Evolutionary conservation across 2,888 invertebrate genomes (phyloP).

Genomic region (Hermaeophaga mercurialis): DNA sequence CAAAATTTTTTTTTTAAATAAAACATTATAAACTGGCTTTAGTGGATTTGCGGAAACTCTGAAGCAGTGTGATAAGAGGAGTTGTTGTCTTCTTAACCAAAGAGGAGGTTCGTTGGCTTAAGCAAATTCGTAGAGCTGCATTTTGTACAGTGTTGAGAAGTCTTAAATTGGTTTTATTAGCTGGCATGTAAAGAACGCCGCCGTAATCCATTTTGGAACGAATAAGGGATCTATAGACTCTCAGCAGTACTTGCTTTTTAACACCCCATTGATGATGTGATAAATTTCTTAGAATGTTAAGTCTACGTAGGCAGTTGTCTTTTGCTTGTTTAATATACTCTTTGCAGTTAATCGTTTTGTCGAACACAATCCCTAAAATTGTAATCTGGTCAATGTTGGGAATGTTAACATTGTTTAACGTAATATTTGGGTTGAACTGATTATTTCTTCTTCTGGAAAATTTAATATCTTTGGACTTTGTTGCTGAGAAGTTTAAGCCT

Average conservation of each 20-base stretch:
- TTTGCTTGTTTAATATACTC: not conserved
- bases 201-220: not conserved
- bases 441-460: not conserved
- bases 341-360: too few species aligned
- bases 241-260: slow-evolving; percentile 4
- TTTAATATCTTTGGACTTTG: not conserved
- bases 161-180: slow-evolving; percentile 2
- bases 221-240: slow-evolving; percentile 14
- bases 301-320: not conserved
- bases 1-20: too few species aligned
- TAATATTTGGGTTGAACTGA: not conserved
- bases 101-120: too few species aligned
- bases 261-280: not conserved
- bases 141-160: not conserved
- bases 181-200: slow-evolving; percentile 4
- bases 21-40: too few species aligned
- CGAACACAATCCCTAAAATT: slow-evolving; percentile 8
- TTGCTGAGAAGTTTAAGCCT: not conserved
- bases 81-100: too few species aligned
- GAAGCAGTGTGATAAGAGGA: too few species aligned
- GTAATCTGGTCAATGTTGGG: too few species aligned
- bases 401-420: not conserved
- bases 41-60: too few species aligned
- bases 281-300: not conserved
- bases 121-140: too few species aligned